Evolutionary conservation across 2,113 vertebrate genomes (phyloP), one percentile per base, ranked within the genome.

Genomic region (Eupsittula cactorum): DNA sequence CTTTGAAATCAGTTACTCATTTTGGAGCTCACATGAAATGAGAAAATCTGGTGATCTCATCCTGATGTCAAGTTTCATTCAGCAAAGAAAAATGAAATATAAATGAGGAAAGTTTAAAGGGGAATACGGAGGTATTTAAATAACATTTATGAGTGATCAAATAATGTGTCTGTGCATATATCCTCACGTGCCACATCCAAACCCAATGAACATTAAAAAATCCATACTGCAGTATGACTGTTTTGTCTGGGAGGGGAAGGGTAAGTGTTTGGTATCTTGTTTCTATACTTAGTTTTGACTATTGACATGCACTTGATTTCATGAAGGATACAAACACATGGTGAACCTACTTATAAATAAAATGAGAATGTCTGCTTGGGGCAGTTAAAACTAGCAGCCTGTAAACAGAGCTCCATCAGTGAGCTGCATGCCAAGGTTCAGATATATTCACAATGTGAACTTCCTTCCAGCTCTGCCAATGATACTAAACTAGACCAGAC

Each of bases 11-110:
- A 94, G 67, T 95, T 97, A 92, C 68, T 93, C 88, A 82, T 96
- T 96, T 87, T 92, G 92, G 90, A 95, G 74, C 90, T 69, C 80
- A 92, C 33, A 94, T 94, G 84, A 84, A 95, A 94, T 85, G 47
- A 90, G 88, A 35, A 91, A 94, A 95, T 89, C 77, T 92, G 90
- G 91, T 96, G 93, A 97, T 96, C 95, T 96, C 94, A 97, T 93
- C 93, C 93, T 78, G 83, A 96, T 97, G 94, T 97, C 93, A 95
- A 74, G 77, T 76, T 95, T 82, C 70, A 89, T 97, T 96, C 88
- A 88, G 84, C 73, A 74, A 77, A 82, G 68, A 85, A 93, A 95
- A 96, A 94, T 75, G 15, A 92, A 81, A 78, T 78, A 63, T 49
- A 86, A 82, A 89, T 60, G 81, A 94, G 47, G 39, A 59, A 83